phyloP scores from a whole-genome alignment of 2,888 invertebrate genomes.

The Clusia tigrina region DNA sequence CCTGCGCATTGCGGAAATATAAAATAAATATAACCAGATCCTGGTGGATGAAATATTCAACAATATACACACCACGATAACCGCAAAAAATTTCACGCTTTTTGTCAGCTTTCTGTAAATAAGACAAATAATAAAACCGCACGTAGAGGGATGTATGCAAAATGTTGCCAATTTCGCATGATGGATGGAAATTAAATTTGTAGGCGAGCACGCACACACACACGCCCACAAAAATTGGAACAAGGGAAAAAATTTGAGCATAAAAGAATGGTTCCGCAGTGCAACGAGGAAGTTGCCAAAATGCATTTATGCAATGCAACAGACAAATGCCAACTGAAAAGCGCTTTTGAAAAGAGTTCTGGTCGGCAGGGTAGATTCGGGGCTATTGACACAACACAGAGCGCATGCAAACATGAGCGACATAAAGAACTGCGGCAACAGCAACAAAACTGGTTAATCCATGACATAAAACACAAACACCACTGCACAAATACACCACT shows the following conservation, averaged over 20 bases:
- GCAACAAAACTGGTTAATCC: background rate
- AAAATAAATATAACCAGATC: too few relatives aligned
- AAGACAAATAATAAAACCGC: background rate
- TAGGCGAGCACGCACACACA: background rate
- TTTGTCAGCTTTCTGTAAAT: too few relatives aligned
- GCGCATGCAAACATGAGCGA: background rate
- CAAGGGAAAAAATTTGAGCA: background rate
- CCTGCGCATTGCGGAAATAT: too few relatives aligned
- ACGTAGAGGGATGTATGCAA: background rate
- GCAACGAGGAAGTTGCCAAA: background rate
- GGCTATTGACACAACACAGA: background rate
- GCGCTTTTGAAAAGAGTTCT: background rate
- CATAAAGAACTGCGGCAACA: background rate
- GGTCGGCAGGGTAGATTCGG: background rate
- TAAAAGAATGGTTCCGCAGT: background rate
- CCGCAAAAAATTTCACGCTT: too few relatives aligned
- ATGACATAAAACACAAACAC: background rate
- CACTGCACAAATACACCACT: background rate
- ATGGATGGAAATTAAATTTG: background rate
- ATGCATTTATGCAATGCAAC: background rate
- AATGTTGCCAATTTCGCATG: slow-evolving; percentile 1
- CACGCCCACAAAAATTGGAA: background rate
- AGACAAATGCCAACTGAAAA: background rate
- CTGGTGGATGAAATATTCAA: too few relatives aligned
- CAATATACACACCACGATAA: background rate